Evolutionary conservation across 2,888 invertebrate species (phyloP).

Genomic region (Agrilus cyanescens): DNA sequence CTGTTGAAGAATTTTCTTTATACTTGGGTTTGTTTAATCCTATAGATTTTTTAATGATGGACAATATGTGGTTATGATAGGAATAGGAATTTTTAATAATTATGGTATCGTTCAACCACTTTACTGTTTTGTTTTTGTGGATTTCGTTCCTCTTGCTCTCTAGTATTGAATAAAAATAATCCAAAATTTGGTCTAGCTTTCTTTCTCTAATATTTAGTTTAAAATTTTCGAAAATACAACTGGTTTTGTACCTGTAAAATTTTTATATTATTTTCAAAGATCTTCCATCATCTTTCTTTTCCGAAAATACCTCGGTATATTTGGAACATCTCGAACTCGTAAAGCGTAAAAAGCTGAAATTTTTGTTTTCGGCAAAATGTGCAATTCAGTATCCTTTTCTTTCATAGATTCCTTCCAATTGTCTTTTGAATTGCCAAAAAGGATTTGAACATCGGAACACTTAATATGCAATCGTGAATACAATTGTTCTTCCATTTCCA

Average conservation of each 20-base stretch:
- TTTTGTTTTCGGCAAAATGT: conserved; percentile 55
- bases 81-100: too few relatives aligned
- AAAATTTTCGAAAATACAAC: conserved; percentile 56
- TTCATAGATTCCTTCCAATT: conserved; percentile 63
- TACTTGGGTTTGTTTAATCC: not conserved
- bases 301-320: conserved; percentile 31
- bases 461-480: conserved; percentile 66
- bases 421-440: conserved; percentile 50
- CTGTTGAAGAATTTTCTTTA: not conserved
- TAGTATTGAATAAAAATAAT: conserved; percentile 42
- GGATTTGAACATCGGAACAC: conserved; percentile 53
- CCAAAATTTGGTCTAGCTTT: conserved; percentile 51
- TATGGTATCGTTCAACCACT: conserved; percentile 4
- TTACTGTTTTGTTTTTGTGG: conserved; percentile 12
- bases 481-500: conserved; percentile 69
- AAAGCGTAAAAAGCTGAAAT: conserved; percentile 28
- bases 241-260: conserved; percentile 56
- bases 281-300: not conserved
- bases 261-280: conserved; percentile 3
- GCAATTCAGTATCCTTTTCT: conserved; percentile 60
- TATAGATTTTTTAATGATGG: conserved; percentile 3
- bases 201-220: conserved; percentile 68
- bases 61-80: too few relatives aligned
- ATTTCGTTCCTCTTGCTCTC: conserved; percentile 26
- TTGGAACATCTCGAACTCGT: conserved; percentile 25